Evolutionary conservation across 2,888 invertebrate genomes (phyloP), one percentile per base, ranked within the genome.

Genomic region (Mongoloraphidia duomilia): DNA sequence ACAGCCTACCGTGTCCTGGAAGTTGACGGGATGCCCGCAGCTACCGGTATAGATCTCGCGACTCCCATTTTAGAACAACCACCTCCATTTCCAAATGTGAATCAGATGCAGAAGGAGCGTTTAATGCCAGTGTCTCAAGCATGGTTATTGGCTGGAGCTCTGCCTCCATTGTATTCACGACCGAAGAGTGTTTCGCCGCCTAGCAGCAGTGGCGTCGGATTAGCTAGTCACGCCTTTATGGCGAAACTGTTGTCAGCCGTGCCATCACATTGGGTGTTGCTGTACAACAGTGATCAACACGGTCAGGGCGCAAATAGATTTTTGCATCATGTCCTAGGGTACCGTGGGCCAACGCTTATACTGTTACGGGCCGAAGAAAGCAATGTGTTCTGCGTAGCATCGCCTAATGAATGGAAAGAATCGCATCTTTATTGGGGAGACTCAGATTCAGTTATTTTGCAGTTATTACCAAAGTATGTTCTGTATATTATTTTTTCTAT

Each of bases 301-400:
- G 94, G 93, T 0, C 70, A 84, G n/a, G 92, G 91, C 33, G 77
- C 84, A 49, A 93, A 92, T 71, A 76, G 89, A 56, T 92, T 93
- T 68, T 70, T 87, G 58, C 87, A 91, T 63, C 92, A 93, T 69
- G 86, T 92, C 5, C 74, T 90, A 14, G 77, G 80, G 9, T 90
- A 90, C 68, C 75, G 79, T 46, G 82, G 82, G 0, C 80, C 83
- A 0, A 80, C 81, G 0, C 60, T 83, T 49, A 71, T 77, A 52
- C 62, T 83, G 51, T 56, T 81, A n/a, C 70, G 75, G 51, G 76
- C 74, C 1, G 67, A 70, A 8, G 58, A 64, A 34, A 78, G 76
- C 17, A 76, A 83, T 53, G 75, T 84, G 52, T 81, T 86, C 60
- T 90, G 86, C 62, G 67, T 92, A 49, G 86, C 85, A 34, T 70